phyloP scores from a whole-genome alignment of 2,797 vertebrate genomes.

The Periparus ater region DNA sequence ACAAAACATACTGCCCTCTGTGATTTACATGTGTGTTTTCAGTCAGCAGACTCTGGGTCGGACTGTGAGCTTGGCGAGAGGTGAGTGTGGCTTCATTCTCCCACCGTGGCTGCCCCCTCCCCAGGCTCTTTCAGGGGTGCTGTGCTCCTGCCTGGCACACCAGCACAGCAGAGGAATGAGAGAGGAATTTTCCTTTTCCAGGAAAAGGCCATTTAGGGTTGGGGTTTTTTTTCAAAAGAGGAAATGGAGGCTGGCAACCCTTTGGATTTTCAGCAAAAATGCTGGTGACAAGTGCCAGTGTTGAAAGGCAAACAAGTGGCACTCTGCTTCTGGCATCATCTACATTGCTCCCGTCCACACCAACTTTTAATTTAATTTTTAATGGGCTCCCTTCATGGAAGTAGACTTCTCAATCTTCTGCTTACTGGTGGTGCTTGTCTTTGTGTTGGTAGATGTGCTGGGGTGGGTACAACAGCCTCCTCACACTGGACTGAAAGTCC shows the following conservation, averaged over 20 bases:
- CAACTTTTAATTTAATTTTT: neutral
- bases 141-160: neutral
- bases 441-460: neutral
- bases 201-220: neutral
- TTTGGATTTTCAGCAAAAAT: neutral
- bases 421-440: neutral
- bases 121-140: neutral
- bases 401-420: neutral
- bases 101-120: rapidly evolving
- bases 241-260: neutral
- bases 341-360: neutral
- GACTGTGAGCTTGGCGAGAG: constrained; percentile 63
- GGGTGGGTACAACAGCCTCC: neutral
- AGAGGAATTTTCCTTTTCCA: neutral
- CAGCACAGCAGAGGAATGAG: neutral
- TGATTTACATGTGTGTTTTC: constrained; percentile 70
- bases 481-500: neutral
- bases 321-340: neutral
- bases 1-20: neutral
- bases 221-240: neutral
- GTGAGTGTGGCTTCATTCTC: constrained; percentile 54
- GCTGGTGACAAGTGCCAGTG: rapidly evolving
- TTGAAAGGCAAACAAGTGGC: neutral
- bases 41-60: constrained; percentile 52
- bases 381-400: neutral